phyloP scores from a whole-genome alignment of 2,113 vertebrate species.

The Crotalus horridus region DNA sequence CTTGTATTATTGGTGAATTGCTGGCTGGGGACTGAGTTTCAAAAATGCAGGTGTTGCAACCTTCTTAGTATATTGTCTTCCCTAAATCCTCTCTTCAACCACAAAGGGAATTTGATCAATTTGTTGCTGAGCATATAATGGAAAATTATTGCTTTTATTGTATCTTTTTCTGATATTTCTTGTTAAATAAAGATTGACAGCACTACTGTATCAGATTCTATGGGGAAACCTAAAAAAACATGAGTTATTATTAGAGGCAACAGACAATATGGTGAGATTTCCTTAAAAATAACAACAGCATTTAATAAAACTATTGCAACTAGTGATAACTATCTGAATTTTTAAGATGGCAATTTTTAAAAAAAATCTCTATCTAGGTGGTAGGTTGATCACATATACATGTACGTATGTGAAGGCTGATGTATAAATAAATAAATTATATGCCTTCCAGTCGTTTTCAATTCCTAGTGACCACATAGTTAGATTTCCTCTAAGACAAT shows the following conservation, averaged over 20 bases:
- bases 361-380: background rate
- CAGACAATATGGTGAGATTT: background rate
- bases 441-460: background rate
- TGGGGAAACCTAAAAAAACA: background rate
- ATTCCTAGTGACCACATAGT: background rate
- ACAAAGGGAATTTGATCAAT: slow-evolving; percentile 12
- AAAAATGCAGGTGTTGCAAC: slow-evolving; percentile 36
- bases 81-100: background rate
- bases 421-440: background rate
- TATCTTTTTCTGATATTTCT: slow-evolving; percentile 3
- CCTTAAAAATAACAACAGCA: background rate
- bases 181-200: slow-evolving; percentile 4
- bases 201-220: background rate
- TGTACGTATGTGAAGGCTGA: background rate
- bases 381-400: background rate
- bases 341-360: background rate
- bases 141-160: slow-evolving; percentile 11
- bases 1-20: slow-evolving; percentile 21
- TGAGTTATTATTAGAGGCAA: rapidly evolving
- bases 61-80: slow-evolving; percentile 1
- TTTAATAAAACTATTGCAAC: background rate
- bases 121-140: background rate
- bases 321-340: background rate
- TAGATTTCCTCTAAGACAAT: background rate
- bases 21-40: slow-evolving; percentile 28